Percentiles rank a stretch among this genome's conserved stretches.
phyloP scores from a whole-genome alignment of 53 echinoderm and acorn worm species.

The Patiria pectinifera region DNA sequence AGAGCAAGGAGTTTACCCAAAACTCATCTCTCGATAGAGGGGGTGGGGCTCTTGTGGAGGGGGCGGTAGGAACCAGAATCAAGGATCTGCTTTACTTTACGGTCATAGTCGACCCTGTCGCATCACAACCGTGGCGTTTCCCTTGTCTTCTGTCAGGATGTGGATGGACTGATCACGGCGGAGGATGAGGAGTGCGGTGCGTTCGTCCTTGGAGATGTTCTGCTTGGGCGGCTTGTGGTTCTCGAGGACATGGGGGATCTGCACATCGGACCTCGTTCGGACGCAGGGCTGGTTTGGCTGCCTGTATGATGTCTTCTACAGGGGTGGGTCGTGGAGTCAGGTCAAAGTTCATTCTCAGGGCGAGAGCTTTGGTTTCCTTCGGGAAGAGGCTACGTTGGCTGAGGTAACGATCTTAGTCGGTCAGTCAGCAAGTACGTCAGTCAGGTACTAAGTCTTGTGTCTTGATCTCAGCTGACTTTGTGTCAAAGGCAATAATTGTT shows the following conservation, averaged over 20 bases:
- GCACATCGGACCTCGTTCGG: too few relatives aligned
- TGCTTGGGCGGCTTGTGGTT: neutral
- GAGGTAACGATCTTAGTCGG: too few relatives aligned
- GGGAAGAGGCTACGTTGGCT: constrained; percentile 16
- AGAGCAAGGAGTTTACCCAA: neutral
- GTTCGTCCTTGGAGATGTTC: neutral
- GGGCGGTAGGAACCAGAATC: neutral
- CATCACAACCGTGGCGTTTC: constrained; percentile 63
- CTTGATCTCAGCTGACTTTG: too few relatives aligned
- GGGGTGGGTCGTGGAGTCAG: constrained; percentile 14
- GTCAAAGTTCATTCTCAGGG: constrained; percentile 54
- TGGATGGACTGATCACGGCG: constrained; percentile 47
- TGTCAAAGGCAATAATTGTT: too few relatives aligned
- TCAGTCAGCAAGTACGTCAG: too few relatives aligned
- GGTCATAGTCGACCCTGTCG: constrained; percentile 36
- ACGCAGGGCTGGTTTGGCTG: too few relatives aligned
- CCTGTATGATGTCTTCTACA: neutral
- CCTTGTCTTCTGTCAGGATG: neutral
- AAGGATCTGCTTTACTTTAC: neutral
- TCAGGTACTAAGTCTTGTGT: too few relatives aligned
- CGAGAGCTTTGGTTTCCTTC: constrained; percentile 17
- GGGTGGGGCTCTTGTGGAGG: constrained; percentile 3
- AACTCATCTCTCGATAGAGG: neutral
- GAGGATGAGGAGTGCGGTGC: neutral
- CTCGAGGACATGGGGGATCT: too few relatives aligned